Conservation (phyloP, 2,888 invertebrate species). For the Nasonia oneida region DNA sequence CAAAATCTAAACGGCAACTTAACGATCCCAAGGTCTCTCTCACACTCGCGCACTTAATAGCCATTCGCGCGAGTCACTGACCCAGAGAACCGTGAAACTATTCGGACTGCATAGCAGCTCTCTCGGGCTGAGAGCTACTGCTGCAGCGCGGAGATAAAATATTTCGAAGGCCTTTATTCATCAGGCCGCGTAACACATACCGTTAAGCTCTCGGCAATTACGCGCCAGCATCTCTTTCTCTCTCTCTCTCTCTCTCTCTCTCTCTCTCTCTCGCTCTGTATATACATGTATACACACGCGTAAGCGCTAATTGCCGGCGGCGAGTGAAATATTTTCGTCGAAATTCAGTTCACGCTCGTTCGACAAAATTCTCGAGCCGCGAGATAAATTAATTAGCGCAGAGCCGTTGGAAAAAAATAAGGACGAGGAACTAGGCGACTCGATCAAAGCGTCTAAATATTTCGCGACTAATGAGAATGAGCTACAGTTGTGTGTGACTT, state of each 20-base stretch:
- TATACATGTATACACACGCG: neutral
- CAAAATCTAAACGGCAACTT: neutral
- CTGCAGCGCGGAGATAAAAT: conserved; percentile 3
- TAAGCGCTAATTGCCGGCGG: conserved; percentile 35
- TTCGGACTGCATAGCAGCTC: conserved; percentile 5
- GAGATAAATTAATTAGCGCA: conserved; percentile 12
- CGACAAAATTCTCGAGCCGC: neutral
- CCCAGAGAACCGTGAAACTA: conserved; percentile 19
- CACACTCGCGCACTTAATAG: neutral
- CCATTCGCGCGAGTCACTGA: neutral
- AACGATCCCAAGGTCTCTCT: conserved; percentile 1
- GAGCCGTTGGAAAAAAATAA: neutral
- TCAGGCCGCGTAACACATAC: conserved; percentile 44
- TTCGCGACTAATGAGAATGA: no score
- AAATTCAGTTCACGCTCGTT: conserved; percentile 5
- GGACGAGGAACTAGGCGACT: conserved; percentile 10
- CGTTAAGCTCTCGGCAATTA: conserved; percentile 30
- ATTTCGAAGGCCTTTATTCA: conserved; percentile 31
- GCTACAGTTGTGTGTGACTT: no score
- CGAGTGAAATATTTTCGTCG: conserved; percentile 37
- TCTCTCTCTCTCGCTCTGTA: neutral
- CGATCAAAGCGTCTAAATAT: neutral
- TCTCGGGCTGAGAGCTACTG: no score
- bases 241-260: neutral
- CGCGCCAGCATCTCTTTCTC: neutral